Percentiles rank a stretch among this genome's conserved stretches.
Conservation (phyloP, 2,888 invertebrate species). For the Timandra comae region DNA sequence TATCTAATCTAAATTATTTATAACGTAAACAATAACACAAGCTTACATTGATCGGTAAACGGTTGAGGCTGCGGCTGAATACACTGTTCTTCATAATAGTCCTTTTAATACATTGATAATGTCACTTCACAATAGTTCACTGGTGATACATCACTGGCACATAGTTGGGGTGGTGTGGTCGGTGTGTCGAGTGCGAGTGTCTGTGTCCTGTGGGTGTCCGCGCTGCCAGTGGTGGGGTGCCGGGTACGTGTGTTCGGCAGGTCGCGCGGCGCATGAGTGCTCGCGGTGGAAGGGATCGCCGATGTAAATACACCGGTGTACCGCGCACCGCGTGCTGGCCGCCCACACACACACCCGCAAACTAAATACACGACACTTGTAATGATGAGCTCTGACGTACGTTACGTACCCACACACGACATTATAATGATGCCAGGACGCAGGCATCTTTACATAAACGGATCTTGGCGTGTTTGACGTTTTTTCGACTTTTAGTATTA, state of each 20-base stretch:
- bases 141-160: slow-evolving; percentile 64
- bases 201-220: slow-evolving; percentile 20
- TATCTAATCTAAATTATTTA: slow-evolving; percentile 16
- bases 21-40: slow-evolving; percentile 44
- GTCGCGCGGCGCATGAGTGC: slow-evolving; percentile 73
- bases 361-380: slow-evolving; percentile 21
- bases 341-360: slow-evolving; percentile 53
- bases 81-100: slow-evolving; percentile 45
- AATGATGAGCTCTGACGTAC: slow-evolving; percentile 27
- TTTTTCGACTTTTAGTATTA: no score
- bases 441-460: slow-evolving; percentile 39
- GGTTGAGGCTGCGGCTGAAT: slow-evolving; percentile 69
- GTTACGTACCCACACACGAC: slow-evolving; percentile 1
- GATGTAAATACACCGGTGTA: slow-evolving; percentile 73
- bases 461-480: slow-evolving; percentile 31
- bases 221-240: slow-evolving; percentile 43
- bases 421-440: slow-evolving; percentile 37
- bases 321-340: slow-evolving; percentile 57
- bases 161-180: slow-evolving; percentile 46
- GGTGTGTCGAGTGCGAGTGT: slow-evolving; percentile 35
- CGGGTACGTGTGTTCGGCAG: slow-evolving; percentile 68
- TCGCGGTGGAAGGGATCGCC: slow-evolving; percentile 71
- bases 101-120: slow-evolving; percentile 57
- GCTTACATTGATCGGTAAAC: slow-evolving; percentile 67
- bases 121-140: slow-evolving; percentile 68